A percentile compares a stretch with the other conserved stretches of the same genome.
Conservation (phyloP, 2,797 vertebrate species). For the Masticophis lateralis region DNA sequence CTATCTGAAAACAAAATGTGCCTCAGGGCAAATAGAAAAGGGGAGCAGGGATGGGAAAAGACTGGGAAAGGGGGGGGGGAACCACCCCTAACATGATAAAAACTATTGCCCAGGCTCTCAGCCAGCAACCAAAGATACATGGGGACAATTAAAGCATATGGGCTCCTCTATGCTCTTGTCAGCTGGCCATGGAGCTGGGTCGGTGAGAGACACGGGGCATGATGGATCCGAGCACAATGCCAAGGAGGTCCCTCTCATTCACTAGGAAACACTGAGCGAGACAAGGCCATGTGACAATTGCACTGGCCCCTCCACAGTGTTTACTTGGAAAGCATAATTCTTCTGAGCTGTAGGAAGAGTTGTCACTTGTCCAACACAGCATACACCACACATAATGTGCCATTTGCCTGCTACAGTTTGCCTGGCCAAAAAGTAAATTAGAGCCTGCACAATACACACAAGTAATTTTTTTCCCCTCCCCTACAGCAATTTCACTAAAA, state of each 20-base stretch:
- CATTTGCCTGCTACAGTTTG: conserved; percentile 48
- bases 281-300: conserved; percentile 46
- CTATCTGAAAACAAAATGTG: conserved; percentile 49
- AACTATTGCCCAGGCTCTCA: conserved; percentile 2
- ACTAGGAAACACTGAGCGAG: conserved; percentile 51
- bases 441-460: conserved; percentile 44
- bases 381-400: conserved; percentile 49
- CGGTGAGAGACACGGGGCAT: background rate
- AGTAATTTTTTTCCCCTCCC: conserved; percentile 37
- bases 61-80: background rate
- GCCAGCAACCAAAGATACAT: conserved; percentile 3
- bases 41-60: conserved; percentile 10
- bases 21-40: background rate
- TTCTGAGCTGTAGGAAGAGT: conserved; percentile 49
- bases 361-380: conserved; percentile 60
- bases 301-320: conserved; percentile 43
- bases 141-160: conserved; percentile 17
- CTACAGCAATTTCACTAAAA: conserved; percentile 54
- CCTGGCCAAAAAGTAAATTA: conserved; percentile 56
- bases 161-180: conserved; percentile 14
- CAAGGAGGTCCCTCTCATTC: conserved; percentile 51
- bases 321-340: conserved; percentile 56
- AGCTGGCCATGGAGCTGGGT: conserved; percentile 19
- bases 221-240: conserved; percentile 38
- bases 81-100: background rate